Conservation (phyloP, 1,140 invertebrate species). For the Oncopodura yosiiana region DNA sequence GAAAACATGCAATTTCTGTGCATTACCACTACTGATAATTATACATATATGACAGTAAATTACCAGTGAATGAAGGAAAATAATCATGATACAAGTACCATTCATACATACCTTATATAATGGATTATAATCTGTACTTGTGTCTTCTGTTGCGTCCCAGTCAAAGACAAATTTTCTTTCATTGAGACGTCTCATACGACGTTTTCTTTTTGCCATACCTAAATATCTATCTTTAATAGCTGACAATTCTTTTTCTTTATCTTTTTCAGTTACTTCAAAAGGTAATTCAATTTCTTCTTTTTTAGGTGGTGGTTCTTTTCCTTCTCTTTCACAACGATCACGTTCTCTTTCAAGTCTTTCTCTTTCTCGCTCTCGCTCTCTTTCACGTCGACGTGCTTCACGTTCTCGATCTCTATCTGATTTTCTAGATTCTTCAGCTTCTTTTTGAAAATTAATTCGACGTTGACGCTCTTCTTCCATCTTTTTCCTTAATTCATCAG, state of each 20-base stretch:
- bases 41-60: neutral
- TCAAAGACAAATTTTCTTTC: slow-evolving; percentile 99
- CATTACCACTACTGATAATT: neutral
- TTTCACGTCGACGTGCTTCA: slow-evolving; percentile 38
- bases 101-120: slow-evolving; percentile 98
- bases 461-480: slow-evolving; percentile 62
- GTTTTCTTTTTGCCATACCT: slow-evolving; percentile 88
- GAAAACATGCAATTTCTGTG: neutral
- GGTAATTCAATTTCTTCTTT: slow-evolving; percentile 6
- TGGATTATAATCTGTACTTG: slow-evolving; percentile 92
- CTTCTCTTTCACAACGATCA: slow-evolving; percentile 34
- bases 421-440: slow-evolving; percentile 45
- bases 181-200: slow-evolving; percentile 81
- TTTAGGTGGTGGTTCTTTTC: slow-evolving; percentile 39
- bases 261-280: slow-evolving; percentile 48
- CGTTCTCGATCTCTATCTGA: slow-evolving; percentile 37
- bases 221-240: slow-evolving; percentile 91
- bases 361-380: slow-evolving; percentile 40
- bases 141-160: slow-evolving; percentile 98
- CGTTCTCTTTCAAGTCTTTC: slow-evolving; percentile 38
- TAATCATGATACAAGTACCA: slow-evolving; percentile 61
- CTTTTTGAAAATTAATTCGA: slow-evolving; percentile 48
- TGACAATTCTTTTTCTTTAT: slow-evolving; percentile 82
- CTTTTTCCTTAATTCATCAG: slow-evolving; percentile 54
- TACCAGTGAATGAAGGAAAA: too few relatives aligned